phyloP scores from a whole-genome alignment of 53 echinoderm and acorn worm genomes.

The Crossaster papposus region DNA sequence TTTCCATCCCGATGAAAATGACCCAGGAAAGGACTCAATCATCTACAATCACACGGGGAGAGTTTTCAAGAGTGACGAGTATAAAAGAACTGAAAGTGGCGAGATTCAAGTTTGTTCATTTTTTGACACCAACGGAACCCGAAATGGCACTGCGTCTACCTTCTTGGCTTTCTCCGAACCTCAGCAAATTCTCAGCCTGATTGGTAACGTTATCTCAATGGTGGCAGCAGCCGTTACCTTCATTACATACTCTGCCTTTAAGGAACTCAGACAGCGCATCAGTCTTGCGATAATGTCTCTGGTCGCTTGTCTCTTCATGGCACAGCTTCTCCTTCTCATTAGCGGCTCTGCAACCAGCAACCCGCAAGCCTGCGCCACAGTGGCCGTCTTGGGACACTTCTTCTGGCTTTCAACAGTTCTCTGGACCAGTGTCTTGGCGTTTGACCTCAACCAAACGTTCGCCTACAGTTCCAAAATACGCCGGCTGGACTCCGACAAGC shows the following conservation, averaged over 20 bases:
- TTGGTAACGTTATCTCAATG: slow-evolving; percentile 66
- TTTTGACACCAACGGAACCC: slow-evolving; percentile 55
- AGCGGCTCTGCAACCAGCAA: slow-evolving; percentile 52
- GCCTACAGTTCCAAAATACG: slow-evolving; percentile 22
- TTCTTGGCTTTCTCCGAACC: slow-evolving; percentile 28
- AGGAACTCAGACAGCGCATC: slow-evolving; percentile 51
- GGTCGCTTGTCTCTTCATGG: slow-evolving; percentile 59
- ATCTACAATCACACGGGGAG: slow-evolving; percentile 28
- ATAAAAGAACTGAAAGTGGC: slow-evolving; percentile 19
- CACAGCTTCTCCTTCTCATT: slow-evolving; percentile 68
- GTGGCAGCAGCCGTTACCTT: slow-evolving; percentile 49
- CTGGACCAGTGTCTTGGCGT: slow-evolving; percentile 75
- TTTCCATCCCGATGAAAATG: slow-evolving; percentile 6
- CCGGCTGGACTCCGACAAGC: slow-evolving; percentile 1
- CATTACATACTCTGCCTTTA: slow-evolving; percentile 64
- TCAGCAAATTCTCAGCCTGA: slow-evolving; percentile 56
- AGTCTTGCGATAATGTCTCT: slow-evolving; percentile 65
- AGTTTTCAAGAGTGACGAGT: slow-evolving; percentile 32
- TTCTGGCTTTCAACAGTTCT: slow-evolving; percentile 71
- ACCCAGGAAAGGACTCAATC: neutral
- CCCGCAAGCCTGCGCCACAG: slow-evolving; percentile 42
- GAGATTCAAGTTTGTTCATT: slow-evolving; percentile 54
- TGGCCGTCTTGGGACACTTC: slow-evolving; percentile 71
- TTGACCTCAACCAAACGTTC: slow-evolving; percentile 63
- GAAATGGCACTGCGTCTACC: slow-evolving; percentile 3